These are phyloP conservation scores for Bimastos eiseni DNA, from an alignment of 2,888 invertebrate genomes.

Conservation along the genomic window DNA sequence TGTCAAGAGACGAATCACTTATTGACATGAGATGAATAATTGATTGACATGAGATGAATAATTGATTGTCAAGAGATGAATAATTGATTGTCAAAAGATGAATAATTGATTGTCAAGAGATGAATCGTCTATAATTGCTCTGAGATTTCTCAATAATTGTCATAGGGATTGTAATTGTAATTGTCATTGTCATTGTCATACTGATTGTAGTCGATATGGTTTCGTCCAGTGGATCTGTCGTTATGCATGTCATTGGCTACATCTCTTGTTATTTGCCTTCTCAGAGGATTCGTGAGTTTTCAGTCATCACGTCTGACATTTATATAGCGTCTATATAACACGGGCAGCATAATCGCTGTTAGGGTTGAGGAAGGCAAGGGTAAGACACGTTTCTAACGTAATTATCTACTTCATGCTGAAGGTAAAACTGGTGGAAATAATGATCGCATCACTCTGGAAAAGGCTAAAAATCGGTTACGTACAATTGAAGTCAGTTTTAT, in stretches of 20 bases:
- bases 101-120: too few species aligned
- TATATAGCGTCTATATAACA: not conserved
- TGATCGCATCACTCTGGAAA: too few species aligned
- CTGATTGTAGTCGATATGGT: not conserved
- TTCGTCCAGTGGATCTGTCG: not conserved
- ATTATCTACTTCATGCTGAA: too few species aligned
- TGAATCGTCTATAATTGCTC: too few species aligned
- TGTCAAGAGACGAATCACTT: not conserved
- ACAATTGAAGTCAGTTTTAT: too few species aligned
- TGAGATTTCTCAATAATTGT: not conserved
- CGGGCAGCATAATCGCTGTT: too few species aligned
- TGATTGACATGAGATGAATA: not conserved
- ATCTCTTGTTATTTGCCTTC: not conserved
- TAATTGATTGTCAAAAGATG: too few species aligned
- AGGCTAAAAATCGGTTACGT: too few species aligned
- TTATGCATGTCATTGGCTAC: not conserved
- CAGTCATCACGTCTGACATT: not conserved
- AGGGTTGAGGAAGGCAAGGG: too few species aligned
- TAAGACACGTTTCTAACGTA: too few species aligned
- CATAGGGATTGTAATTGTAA: not conserved
- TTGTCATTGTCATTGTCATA: not conserved
- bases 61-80: not conserved
- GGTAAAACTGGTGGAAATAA: too few species aligned
- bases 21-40: not conserved
- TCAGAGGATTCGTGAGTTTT: conserved; percentile 23